Conservation (phyloP, 2,113 vertebrate genomes). For the Campylorhamphus procurvoides region DNA sequence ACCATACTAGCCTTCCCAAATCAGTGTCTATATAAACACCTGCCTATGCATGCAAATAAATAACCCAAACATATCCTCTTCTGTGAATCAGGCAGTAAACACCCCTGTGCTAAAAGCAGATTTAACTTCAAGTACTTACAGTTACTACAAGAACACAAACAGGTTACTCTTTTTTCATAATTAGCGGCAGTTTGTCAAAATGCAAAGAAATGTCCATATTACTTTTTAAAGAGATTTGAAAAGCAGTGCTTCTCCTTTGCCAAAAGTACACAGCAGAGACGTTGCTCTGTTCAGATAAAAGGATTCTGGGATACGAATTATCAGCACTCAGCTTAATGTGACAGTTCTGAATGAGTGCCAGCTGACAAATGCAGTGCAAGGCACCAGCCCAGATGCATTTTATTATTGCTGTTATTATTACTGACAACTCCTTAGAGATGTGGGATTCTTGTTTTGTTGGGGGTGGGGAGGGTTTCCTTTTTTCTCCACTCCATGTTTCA, state of each 20-base stretch:
- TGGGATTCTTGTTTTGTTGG: not conserved
- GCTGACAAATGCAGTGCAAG: constrained; percentile 58
- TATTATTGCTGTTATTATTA: constrained; percentile 72
- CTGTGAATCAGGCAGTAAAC: not conserved
- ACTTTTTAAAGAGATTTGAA: constrained; percentile 69
- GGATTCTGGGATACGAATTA: constrained; percentile 73
- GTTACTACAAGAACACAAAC: constrained; percentile 9
- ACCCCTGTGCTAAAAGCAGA: not conserved
- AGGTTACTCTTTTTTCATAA: constrained; percentile 55
- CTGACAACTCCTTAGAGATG: constrained; percentile 69
- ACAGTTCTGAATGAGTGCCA: constrained; percentile 76
- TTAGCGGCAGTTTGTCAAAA: constrained; percentile 63
- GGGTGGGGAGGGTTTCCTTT: not conserved
- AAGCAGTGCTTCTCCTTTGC: constrained; percentile 64
- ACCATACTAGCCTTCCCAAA: not conserved
- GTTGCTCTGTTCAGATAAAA: constrained; percentile 70
- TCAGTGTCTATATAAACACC: not conserved
- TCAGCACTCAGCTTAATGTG: constrained; percentile 58
- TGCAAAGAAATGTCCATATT: constrained; percentile 43
- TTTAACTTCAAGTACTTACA: not conserved
- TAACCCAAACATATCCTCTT: not conserved
- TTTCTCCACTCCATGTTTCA: not conserved
- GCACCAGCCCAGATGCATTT: constrained; percentile 70
- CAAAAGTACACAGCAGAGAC: constrained; percentile 54
- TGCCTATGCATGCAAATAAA: not conserved